A percentile compares a stretch with the other conserved stretches of the same genome.
These are phyloP conservation scores for Zaprionus davidi DNA, from an alignment of 1,140 invertebrate genomes.

Conservation along the genomic window DNA sequence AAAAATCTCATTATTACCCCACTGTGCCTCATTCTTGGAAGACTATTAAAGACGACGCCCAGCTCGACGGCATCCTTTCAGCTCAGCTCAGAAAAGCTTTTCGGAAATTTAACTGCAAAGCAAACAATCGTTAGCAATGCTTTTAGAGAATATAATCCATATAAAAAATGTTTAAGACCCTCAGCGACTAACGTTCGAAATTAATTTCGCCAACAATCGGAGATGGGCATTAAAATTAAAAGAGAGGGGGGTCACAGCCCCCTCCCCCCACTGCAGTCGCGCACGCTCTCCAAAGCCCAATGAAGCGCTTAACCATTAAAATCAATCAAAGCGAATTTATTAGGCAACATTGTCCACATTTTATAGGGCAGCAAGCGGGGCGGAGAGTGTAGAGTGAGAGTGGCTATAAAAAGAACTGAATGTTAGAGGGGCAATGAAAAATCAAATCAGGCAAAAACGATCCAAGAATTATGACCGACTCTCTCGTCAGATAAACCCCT, in stretches of 20 bases:
- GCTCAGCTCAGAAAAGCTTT: slow-evolving; percentile 60
- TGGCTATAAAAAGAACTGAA: slow-evolving; percentile 61
- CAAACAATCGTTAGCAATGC: slow-evolving; percentile 78
- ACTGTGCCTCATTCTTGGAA: slow-evolving; percentile 36
- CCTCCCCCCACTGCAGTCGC: not conserved
- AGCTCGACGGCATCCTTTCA: slow-evolving; percentile 61
- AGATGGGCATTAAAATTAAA: slow-evolving; percentile 48
- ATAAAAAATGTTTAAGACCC: slow-evolving; percentile 74
- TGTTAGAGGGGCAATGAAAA: slow-evolving; percentile 69
- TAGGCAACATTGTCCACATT: slow-evolving; percentile 72
- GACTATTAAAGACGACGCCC: slow-evolving; percentile 1
- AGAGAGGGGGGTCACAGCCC: not conserved
- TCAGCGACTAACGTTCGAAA: slow-evolving; percentile 57
- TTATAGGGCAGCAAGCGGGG: not conserved
- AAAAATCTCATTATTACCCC: slow-evolving; percentile 2
- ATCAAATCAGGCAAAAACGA: slow-evolving; percentile 79
- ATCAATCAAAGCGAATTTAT: slow-evolving; percentile 83
- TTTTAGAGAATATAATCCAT: slow-evolving; percentile 78
- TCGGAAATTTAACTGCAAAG: slow-evolving; percentile 68
- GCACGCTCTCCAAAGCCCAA: slow-evolving; percentile 65
- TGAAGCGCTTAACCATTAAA: slow-evolving; percentile 83
- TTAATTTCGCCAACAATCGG: slow-evolving; percentile 80
- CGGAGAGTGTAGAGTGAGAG: slow-evolving; percentile 46
- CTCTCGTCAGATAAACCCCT: slow-evolving; percentile 70
- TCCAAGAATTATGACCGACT: slow-evolving; percentile 71